These are phyloP conservation scores for Agelaius tricolor DNA, from an alignment of 2,113 vertebrate genomes.

Conservation along the genomic window DNA sequence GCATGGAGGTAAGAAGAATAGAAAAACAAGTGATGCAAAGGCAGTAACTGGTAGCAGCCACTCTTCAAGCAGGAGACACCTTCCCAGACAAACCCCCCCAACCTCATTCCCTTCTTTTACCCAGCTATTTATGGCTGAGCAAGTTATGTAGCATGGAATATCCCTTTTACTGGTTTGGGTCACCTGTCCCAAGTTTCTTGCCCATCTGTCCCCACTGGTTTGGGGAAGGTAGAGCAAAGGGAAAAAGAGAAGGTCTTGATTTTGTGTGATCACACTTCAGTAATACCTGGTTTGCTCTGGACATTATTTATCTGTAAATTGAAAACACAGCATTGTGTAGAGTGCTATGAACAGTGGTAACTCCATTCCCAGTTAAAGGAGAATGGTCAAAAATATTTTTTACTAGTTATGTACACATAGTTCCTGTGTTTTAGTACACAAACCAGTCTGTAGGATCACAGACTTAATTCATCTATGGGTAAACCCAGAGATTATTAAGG, in stretches of 20 bases:
- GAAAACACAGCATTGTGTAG: background rate
- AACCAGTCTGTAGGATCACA: background rate
- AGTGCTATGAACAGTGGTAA: background rate
- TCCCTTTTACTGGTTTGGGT: background rate
- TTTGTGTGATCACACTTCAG: background rate
- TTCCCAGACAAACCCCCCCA: background rate
- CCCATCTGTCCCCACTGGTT: rapidly evolving
- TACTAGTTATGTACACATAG: too few relatives aligned
- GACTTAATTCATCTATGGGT: background rate
- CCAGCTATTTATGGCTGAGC: background rate
- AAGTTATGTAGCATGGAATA: background rate
- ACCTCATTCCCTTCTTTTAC: background rate
- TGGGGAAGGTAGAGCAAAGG: background rate
- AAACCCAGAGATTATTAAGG: background rate
- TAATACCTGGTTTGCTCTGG: background rate
- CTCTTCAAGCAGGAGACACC: background rate
- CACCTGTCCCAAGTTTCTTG: background rate
- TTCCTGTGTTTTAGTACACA: background rate
- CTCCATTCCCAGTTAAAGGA: background rate
- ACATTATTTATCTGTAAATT: background rate
- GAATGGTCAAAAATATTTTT: background rate
- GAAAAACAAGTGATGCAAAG: background rate
- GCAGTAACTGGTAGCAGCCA: background rate
- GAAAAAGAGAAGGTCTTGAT: background rate
- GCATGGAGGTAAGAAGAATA: background rate